A percentile compares a stretch with the other conserved stretches of the same genome.
Conservation (phyloP, 2,797 vertebrate genomes). For the Semotilus atromaculatus region DNA sequence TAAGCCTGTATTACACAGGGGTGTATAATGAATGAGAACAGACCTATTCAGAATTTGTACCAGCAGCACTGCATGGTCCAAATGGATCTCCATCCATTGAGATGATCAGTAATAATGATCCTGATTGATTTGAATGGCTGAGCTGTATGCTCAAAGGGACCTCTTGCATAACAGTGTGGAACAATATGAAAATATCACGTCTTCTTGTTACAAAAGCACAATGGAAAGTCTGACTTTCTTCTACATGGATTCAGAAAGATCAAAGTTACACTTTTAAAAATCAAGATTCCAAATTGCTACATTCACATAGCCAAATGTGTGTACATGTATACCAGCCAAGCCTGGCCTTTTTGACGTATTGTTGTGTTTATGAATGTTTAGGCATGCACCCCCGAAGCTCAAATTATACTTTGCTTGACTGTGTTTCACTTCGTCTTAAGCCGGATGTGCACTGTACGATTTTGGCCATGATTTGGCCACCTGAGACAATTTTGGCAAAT, state of each 20-base stretch:
- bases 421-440: no score
- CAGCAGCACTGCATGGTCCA: neutral
- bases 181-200: neutral
- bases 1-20: neutral
- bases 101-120: constrained; percentile 14
- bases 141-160: neutral
- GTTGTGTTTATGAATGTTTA: no score
- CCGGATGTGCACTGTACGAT: no score
- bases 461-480: no score
- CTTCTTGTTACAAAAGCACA: neutral
- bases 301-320: no score
- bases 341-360: no score
- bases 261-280: neutral
- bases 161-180: neutral
- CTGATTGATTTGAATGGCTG: neutral
- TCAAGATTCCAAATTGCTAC: neutral
- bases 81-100: neutral
- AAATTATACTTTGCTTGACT: no score
- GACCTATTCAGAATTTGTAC: neutral
- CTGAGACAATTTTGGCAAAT: no score
- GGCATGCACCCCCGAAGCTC: no score
- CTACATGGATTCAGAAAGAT: neutral
- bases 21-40: neutral
- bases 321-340: no score
- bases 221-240: neutral